phyloP scores from a whole-genome alignment of 2,888 invertebrate genomes.

The Xestia sexstrigata region DNA sequence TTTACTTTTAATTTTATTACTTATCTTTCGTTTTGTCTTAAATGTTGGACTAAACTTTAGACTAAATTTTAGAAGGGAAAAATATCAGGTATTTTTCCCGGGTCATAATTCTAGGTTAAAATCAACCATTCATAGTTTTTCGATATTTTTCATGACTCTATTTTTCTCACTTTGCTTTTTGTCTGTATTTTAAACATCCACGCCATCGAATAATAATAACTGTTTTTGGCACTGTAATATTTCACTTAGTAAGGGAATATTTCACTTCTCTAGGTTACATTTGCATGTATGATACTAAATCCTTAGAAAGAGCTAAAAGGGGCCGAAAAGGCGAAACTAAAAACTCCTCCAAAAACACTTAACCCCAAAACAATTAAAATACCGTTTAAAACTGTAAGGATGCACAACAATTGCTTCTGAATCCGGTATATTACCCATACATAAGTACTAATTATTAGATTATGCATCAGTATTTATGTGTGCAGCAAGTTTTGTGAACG shows the following conservation, averaged over 20 bases:
- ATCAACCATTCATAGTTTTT: neutral
- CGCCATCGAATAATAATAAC: neutral
- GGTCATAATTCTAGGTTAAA: neutral
- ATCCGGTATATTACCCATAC: conserved; percentile 48
- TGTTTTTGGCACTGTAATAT: neutral
- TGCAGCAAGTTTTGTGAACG: conserved; percentile 37
- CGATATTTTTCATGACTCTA: too few species aligned
- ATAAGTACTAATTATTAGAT: conserved; percentile 47
- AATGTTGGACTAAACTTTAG: too few species aligned
- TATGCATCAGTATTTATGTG: conserved; percentile 46
- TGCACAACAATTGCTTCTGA: conserved; percentile 47
- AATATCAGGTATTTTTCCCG: too few species aligned
- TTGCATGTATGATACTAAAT: neutral
- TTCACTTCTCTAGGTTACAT: neutral
- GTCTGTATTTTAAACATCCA: neutral
- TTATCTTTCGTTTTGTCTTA: too few species aligned
- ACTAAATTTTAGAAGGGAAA: too few species aligned
- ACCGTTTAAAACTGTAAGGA: conserved; percentile 47
- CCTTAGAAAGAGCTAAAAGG: neutral
- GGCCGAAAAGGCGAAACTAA: neutral
- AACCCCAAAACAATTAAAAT: conserved; percentile 42
- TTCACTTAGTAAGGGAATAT: neutral
- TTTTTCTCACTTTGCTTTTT: neutral
- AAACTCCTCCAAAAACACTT: neutral
- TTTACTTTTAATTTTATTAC: too few species aligned